A percentile compares a stretch with the other conserved stretches of the same genome.
phyloP scores from a whole-genome alignment of 2,113 vertebrate species.

The Ivindomyrus marchei region DNA sequence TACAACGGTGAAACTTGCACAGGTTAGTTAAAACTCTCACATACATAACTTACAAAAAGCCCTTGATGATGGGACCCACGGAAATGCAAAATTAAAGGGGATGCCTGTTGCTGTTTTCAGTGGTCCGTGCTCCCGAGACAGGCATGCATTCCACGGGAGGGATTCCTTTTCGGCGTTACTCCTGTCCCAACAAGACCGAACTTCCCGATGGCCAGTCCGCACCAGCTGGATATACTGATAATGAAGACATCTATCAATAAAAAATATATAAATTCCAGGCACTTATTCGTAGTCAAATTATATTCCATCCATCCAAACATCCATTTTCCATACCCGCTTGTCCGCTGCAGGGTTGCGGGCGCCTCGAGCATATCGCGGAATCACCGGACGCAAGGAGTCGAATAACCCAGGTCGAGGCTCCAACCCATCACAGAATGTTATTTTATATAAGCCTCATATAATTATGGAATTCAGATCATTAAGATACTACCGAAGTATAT shows the following conservation, averaged over 20 bases:
- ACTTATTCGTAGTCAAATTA: not conserved
- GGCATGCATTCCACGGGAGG: too few species aligned
- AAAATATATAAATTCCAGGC: not conserved
- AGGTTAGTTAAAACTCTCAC: too few species aligned
- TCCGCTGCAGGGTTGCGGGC: not conserved
- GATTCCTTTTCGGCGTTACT: too few species aligned
- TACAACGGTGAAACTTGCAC: too few species aligned
- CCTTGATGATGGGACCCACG: too few species aligned
- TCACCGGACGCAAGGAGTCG: not conserved
- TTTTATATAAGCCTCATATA: not conserved
- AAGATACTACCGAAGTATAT: not conserved
- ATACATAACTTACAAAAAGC: too few species aligned
- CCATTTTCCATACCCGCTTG: not conserved
- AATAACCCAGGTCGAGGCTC: not conserved
- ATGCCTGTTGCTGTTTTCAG: too few species aligned
- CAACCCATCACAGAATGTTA: not conserved
- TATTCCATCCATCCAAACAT: not conserved
- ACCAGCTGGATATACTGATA: not conserved
- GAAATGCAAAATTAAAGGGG: too few species aligned
- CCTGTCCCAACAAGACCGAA: not conserved
- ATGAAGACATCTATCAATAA: not conserved
- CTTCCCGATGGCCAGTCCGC: not conserved
- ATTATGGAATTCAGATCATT: not conserved
- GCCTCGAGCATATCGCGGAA: not conserved
- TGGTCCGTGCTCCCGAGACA: too few species aligned